phyloP scores from a whole-genome alignment of 2,888 invertebrate genomes.

The Lasioglossum oenotherae region DNA sequence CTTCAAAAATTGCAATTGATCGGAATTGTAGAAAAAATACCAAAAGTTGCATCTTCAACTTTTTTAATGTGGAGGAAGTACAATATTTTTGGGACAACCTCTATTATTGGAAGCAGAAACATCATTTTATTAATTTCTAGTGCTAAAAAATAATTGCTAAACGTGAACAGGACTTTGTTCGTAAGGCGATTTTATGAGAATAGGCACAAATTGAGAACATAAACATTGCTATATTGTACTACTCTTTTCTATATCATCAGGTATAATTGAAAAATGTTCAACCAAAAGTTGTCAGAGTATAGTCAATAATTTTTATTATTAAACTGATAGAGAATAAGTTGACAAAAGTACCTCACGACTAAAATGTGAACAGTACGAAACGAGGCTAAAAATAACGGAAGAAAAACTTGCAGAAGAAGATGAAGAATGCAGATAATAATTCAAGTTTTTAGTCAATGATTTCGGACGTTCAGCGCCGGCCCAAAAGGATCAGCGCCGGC shows the following conservation, averaged over 20 bases:
- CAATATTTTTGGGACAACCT: no score
- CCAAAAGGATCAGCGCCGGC: not conserved
- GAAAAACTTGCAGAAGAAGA: not conserved
- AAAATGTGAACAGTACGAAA: not conserved
- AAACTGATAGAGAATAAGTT: not conserved
- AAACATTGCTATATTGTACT: no score
- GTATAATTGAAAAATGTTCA: no score
- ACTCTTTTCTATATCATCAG: no score
- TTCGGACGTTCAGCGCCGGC: not conserved
- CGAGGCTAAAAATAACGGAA: not conserved
- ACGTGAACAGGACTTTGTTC: not conserved
- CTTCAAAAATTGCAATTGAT: no score
- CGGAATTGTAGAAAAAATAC: no score
- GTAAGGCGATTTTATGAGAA: no score
- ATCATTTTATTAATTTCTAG: no score
- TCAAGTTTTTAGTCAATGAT: not conserved
- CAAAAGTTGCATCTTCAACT: no score
- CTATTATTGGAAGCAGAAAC: no score
- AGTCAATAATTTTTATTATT: not conserved
- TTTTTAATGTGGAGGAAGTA: no score
- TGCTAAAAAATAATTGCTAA: not conserved
- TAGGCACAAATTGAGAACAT: not conserved
- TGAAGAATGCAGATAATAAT: not conserved
- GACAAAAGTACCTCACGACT: not conserved
- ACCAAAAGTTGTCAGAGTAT: not conserved